A percentile compares a stretch with the other conserved stretches of the same genome.
Evolutionary conservation across 2,888 invertebrate species (phyloP).

Genomic region (Tenthredo distinguenda): DNA sequence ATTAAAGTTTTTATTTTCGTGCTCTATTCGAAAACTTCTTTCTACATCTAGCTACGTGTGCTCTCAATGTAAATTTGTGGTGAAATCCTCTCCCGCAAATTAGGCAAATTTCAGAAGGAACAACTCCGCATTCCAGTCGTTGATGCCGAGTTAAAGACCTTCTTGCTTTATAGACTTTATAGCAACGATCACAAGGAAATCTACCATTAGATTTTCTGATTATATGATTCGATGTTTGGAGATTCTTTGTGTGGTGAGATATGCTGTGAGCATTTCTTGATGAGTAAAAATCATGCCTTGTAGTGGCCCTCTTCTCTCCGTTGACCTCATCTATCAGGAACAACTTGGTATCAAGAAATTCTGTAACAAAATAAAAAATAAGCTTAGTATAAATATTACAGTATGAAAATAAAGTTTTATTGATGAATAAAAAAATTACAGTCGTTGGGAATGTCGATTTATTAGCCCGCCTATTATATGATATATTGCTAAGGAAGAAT

Average conservation of each 20-base stretch:
- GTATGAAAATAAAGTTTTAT: not conserved
- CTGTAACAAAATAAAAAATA: conserved; percentile 15
- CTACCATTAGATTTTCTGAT: conserved; percentile 55
- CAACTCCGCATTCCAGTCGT: conserved; percentile 77
- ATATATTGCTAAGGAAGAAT: not conserved
- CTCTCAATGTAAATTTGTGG: conserved; percentile 76
- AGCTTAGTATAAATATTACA: conserved; percentile 8
- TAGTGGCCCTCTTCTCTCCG: not conserved
- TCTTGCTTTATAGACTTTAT: conserved; percentile 75
- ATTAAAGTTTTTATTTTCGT: conserved; percentile 6
- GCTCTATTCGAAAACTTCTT: conserved; percentile 22
- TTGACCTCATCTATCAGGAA: not conserved
- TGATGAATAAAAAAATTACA: not conserved
- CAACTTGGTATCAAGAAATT: not conserved
- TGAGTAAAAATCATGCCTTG: not conserved
- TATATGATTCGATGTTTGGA: not conserved
- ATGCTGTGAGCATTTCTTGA: not conserved
- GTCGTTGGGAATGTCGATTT: not conserved
- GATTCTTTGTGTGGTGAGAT: not conserved
- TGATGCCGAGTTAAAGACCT: conserved; percentile 78
- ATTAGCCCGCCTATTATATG: not conserved
- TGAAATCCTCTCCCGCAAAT: conserved; percentile 77
- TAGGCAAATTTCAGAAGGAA: conserved; percentile 76
- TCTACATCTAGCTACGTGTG: conserved; percentile 71
- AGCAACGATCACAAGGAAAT: conserved; percentile 75